Evolutionary conservation across 2,888 invertebrate species (phyloP).

Genomic region (Netelia melanura): DNA sequence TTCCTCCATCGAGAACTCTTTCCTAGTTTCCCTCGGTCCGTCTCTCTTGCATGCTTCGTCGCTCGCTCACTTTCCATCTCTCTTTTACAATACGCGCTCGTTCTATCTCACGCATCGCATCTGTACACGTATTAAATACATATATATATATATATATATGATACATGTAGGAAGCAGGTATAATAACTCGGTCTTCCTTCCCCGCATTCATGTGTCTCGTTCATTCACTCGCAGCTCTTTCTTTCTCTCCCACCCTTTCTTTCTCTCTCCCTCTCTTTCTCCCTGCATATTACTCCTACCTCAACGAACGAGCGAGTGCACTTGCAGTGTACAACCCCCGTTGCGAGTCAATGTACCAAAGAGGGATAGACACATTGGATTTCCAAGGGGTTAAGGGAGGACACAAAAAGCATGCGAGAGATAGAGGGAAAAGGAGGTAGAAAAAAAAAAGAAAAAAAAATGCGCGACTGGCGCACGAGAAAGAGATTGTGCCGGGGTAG

Average conservation of each 20-base stretch:
- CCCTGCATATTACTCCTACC: conserved; percentile 36
- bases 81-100: conserved; percentile 1
- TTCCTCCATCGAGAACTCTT: not conserved
- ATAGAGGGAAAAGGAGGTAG: conserved; percentile 1
- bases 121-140: not conserved
- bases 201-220: conserved; percentile 41
- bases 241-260: not conserved
- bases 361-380: conserved; percentile 17
- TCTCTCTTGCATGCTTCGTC: not conserved
- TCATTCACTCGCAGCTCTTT: conserved; percentile 35
- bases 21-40: not conserved
- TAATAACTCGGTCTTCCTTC: conserved; percentile 33
- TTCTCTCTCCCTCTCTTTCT: conserved; percentile 15
- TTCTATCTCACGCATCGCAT: not conserved
- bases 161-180: not conserved
- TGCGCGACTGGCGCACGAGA: conserved; percentile 29
- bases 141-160: not conserved
- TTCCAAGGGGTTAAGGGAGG: not conserved
- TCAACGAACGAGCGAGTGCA: conserved; percentile 54
- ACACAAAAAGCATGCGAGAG: not conserved
- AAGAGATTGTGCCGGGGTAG: conserved; percentile 42
- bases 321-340: conserved; percentile 30
- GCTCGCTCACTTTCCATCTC: conserved; percentile 2
- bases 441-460: not conserved
- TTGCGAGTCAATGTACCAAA: conserved; percentile 38